Base-by-base conservation (phyloP, 1,140 invertebrate species). In the Drosophila simulans region DNA sequence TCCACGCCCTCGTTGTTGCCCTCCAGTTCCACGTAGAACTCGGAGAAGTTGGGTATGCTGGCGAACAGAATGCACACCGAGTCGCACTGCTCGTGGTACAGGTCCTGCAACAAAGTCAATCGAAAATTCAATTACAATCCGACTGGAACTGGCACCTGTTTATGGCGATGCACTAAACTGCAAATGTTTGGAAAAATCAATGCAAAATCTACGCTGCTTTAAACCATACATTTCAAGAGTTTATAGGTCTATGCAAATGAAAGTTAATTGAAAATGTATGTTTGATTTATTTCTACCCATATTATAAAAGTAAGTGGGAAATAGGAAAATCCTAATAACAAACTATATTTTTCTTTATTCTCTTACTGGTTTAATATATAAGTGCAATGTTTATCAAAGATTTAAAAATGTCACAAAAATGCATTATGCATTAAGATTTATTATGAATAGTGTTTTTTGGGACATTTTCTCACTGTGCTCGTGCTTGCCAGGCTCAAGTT, bases 41-140 rank as follows among this genome's bases (percentile, higher is more conserved):
- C 98, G 1, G 97, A 98, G 93, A 99, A 99, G 93, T 99, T 99
- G 1, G 98, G 97, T 86, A 99, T 98, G 39, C 97, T 98, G 0
- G 98, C 98, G 91, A 99, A 99, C 94, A 99, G 96, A 35, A 99
- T 96, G 93, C 97, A 98, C 8, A 98, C 98, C 55, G 95, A 97
- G 71, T 97, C 97, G 92, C 98, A 99, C 92, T 98, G 97, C 90
- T 99, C 97, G 92, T 98, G 97, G 92, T 99, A 99, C 37, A 99
- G 93, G 92, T 99, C 98, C 97, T 98, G 93, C 4, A 51, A 27
- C 22, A 49, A 63, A 48, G 57, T 49, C 54, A 22, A 37, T 20
- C 37, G n/a, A 22, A 58, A 72, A 53, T 42, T 15, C 8, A 49
- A 57, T 39, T 42, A 20, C 3, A 40, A 35, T 12, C 51, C 13